Conservation (phyloP, 2,888 invertebrate genomes). For the Drosophila percnosoma region DNA sequence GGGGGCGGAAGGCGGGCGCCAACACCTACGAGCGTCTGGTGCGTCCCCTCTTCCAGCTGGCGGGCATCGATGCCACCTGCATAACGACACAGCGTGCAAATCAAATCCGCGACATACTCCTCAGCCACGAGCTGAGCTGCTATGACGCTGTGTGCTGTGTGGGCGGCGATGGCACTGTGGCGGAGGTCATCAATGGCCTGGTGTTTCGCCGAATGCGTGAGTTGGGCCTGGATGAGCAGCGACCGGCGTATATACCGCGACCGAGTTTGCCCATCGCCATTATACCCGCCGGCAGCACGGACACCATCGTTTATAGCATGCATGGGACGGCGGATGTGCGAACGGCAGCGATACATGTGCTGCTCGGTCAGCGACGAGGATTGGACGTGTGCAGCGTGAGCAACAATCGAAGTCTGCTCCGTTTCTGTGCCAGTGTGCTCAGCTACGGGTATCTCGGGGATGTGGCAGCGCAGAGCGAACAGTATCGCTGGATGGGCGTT, state of each 20-base stretch:
- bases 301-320: conserved; percentile 91
- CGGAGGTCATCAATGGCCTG: conserved; percentile 92
- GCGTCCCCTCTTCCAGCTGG: conserved; percentile 88
- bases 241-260: conserved; percentile 82
- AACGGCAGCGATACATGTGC: conserved; percentile 93
- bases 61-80: conserved; percentile 88
- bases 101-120: conserved; percentile 89
- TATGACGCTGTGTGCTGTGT: conserved; percentile 91
- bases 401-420: conserved; percentile 87
- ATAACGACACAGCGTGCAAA: conserved; percentile 90
- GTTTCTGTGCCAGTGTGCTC: conserved; percentile 91
- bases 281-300: conserved; percentile 91
- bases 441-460: conserved; percentile 95
- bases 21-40: conserved; percentile 91
- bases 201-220: conserved; percentile 86
- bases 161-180: conserved; percentile 94
- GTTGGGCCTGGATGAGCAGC: conserved; percentile 72
- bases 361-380: conserved; percentile 90
- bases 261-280: conserved; percentile 85
- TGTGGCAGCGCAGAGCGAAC: conserved; percentile 91
- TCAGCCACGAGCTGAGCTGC: conserved; percentile 87
- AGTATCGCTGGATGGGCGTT: conserved; percentile 94
- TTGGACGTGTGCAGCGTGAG: conserved; percentile 91
- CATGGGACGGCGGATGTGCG: conserved; percentile 92
- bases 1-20: conserved; percentile 90